Conservation (phyloP, 2,888 invertebrate genomes). For the Tanytarsus gracilentus region DNA sequence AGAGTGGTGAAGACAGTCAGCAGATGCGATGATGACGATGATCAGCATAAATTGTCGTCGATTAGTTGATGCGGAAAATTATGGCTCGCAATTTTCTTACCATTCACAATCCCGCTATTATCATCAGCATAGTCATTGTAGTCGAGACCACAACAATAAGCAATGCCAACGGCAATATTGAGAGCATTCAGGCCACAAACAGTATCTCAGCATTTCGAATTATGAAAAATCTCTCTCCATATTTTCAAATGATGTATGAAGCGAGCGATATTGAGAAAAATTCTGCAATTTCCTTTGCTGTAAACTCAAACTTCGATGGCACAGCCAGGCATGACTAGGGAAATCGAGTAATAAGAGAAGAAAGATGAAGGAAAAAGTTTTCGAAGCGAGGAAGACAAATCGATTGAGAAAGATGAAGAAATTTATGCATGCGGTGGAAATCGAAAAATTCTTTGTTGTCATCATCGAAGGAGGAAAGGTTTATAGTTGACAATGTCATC, state of each 20-base stretch:
- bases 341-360: no score
- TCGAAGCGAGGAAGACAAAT: neutral
- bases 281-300: neutral
- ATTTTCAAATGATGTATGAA: neutral
- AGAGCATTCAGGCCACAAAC: no score
- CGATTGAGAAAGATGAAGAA: neutral
- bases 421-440: neutral
- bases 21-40: no score
- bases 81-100: neutral
- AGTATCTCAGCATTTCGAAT: no score
- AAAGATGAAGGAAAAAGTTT: no score
- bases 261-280: neutral
- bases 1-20: no score
- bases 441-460: neutral
- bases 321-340: neutral
- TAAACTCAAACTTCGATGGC: neutral
- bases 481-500: no score
- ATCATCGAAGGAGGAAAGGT: no score
- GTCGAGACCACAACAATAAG: neutral
- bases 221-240: neutral
- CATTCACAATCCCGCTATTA: no score
- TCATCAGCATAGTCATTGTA: neutral
- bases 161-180: no score
- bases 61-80: neutral
- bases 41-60: no score